These are phyloP conservation scores for Lepidocyrtinus sp. DNA, from an alignment of 2,888 invertebrate species.

Conservation along the genomic window DNA sequence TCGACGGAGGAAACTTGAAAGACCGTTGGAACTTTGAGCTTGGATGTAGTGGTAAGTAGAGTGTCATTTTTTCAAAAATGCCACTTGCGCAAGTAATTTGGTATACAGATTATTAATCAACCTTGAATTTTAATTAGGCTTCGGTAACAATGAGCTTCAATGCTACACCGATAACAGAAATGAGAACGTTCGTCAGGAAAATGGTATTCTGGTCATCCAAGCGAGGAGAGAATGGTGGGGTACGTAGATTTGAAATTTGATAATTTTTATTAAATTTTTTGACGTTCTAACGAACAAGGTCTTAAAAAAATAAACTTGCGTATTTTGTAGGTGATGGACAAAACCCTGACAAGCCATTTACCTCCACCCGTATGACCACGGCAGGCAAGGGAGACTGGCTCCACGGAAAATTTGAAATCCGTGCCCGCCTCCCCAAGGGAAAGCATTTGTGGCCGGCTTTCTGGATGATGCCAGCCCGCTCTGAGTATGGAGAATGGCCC, in stretches of 20 bases:
- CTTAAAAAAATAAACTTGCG: not conserved
- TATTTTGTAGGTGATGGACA: conserved; percentile 46
- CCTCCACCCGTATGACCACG: conserved; percentile 64
- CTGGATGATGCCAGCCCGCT: conserved; percentile 64
- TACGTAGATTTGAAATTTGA: conserved; percentile 23
- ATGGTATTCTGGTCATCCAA: conserved; percentile 56
- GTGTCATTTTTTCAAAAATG: no score
- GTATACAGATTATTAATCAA: not conserved
- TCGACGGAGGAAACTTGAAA: conserved; percentile 64
- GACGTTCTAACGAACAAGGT: not conserved
- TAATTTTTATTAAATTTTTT: not conserved
- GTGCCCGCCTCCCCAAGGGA: conserved; percentile 66
- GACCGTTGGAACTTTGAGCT: conserved; percentile 66
- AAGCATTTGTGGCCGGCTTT: conserved; percentile 65
- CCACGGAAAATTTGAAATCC: conserved; percentile 65
- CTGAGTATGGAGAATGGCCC: conserved; percentile 62
- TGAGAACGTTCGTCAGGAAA: conserved; percentile 64
- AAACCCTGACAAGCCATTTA: conserved; percentile 62
- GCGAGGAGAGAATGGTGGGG: conserved; percentile 63
- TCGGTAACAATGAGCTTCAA: conserved; percentile 66
- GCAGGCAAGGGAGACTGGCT: conserved; percentile 55
- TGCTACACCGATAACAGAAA: conserved; percentile 65
- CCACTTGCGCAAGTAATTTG: not conserved
- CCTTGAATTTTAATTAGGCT: conserved; percentile 38
- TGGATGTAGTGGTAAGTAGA: conserved; percentile 60